Base-by-base conservation (phyloP, 2,888 invertebrate genomes). In the Cotesia congregata region DNA sequence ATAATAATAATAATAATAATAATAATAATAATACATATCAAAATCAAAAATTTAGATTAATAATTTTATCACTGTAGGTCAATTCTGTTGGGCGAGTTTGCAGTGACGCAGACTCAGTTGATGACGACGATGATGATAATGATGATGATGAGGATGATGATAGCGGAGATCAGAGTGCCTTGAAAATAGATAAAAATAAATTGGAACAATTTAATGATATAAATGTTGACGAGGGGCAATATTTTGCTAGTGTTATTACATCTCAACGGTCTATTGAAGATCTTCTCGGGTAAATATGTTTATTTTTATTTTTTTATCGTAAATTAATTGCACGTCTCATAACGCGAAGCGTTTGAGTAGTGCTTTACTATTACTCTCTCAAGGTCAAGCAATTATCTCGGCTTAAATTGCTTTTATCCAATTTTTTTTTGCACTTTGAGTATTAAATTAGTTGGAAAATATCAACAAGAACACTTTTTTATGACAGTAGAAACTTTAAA, bases 31-130 rank as follows among this genome's bases (percentile, higher is more conserved):
- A 5, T 7, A 71, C 41, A 30, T 38, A 62, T 69, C 69, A 61
- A 61, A 75, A 62, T 17, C 6, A 17, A 12, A 15, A 3, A 9
- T 67, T 50, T 78, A 77, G 75, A 41, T 50, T 50, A 12, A 50
- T 50, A 12, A 9, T 50, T 50, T 50, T 50, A 50, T 50, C 12
- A 3, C 12, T 50, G 50, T 50, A 12, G 79, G 82, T 86, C 30
- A 83, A 83, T 67, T 88, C 86, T 2, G 67, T 82, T 0, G 83
- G 83, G 15, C 85, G 84, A 61, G 30, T 83, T 1, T 85, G 83
- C 77, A 87, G 88, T 74, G 88, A 88, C 75, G 84, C 83, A 30
- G 87, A 88, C 76, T 85, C 85, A n/a, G 86, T 84, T 0, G 86
- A 85, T 67, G 85, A 85, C 41, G 80, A 74, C 15, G 82, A 67